phyloP scores from a whole-genome alignment of 1,140 invertebrate species.

The Drosophila leontia region DNA sequence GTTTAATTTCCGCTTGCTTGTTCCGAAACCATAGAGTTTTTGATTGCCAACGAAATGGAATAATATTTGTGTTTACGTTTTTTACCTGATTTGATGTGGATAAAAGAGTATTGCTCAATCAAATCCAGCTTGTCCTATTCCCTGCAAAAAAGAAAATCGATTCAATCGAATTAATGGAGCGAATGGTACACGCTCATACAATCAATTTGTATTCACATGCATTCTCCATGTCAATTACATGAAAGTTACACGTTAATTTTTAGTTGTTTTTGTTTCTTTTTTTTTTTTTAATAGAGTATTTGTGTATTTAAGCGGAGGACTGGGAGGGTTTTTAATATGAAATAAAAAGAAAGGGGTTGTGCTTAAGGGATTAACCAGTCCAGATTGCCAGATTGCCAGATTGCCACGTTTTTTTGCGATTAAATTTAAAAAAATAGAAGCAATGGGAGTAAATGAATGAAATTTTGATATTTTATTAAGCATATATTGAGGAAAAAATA shows the following conservation, averaged over 20 bases:
- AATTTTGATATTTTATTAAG: background rate
- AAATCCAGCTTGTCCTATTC: background rate
- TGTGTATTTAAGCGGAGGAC: background rate
- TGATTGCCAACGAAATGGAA: background rate
- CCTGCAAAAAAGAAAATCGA: background rate
- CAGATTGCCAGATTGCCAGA: too few species aligned
- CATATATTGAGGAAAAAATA: background rate
- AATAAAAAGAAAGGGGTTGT: background rate
- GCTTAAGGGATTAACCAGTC: background rate
- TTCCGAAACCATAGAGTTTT: background rate
- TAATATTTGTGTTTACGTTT: conserved; percentile 1
- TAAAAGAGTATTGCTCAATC: conserved; percentile 1
- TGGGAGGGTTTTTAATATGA: background rate
- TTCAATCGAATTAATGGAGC: conserved; percentile 11
- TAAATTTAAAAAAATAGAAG: background rate
- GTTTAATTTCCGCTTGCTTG: conserved; percentile 8
- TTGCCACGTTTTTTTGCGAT: background rate
- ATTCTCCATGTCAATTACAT: conserved; percentile 3
- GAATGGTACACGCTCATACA: conserved; percentile 6
- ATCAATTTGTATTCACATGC: conserved; percentile 14
- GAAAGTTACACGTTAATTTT: conserved; percentile 5
- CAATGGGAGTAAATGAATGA: background rate
- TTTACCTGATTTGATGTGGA: background rate
- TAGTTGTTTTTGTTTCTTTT: background rate
- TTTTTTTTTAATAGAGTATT: background rate